Conservation (phyloP, 2,888 invertebrate species). For the Drosophila rellima region DNA sequence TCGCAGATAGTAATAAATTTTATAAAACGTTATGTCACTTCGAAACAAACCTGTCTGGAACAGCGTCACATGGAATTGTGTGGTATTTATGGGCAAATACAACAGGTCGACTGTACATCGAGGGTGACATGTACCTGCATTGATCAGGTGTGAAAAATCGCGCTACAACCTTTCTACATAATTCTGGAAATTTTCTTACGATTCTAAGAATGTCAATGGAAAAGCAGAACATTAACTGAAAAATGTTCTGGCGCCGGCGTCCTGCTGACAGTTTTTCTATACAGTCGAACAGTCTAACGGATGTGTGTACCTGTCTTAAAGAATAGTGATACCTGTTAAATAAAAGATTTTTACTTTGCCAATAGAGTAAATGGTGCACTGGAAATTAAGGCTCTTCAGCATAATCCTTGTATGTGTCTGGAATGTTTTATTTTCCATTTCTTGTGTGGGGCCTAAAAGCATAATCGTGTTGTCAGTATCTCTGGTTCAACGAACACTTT, state of each 20-base stretch:
- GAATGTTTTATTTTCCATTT: constrained; percentile 16
- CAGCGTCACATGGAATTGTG: background rate
- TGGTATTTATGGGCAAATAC: background rate
- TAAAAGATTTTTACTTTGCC: constrained; percentile 15
- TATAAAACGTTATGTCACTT: background rate
- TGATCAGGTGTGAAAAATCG: constrained; percentile 73
- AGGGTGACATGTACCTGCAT: constrained; percentile 21
- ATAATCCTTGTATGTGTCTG: constrained; percentile 11
- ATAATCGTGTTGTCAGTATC: constrained; percentile 46
- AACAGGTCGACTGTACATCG: constrained; percentile 26
- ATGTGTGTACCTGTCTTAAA: constrained; percentile 50
- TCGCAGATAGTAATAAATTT: background rate
- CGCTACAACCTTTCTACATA: constrained; percentile 39
- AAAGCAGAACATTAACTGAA: constrained; percentile 50
- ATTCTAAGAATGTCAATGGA: constrained; percentile 61
- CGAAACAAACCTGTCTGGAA: background rate
- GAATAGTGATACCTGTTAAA: constrained; percentile 54
- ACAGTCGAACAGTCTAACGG: constrained; percentile 37
- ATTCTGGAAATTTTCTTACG: constrained; percentile 36
- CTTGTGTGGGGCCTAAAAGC: constrained; percentile 28
- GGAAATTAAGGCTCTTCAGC: constrained; percentile 9
- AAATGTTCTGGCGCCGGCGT: constrained; percentile 74
- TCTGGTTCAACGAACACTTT: constrained; percentile 51
- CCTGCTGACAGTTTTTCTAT: constrained; percentile 59
- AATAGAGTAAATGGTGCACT: constrained; percentile 30